Base-by-base conservation (phyloP, 2,888 invertebrate species). In the Megamerina dolium region DNA sequence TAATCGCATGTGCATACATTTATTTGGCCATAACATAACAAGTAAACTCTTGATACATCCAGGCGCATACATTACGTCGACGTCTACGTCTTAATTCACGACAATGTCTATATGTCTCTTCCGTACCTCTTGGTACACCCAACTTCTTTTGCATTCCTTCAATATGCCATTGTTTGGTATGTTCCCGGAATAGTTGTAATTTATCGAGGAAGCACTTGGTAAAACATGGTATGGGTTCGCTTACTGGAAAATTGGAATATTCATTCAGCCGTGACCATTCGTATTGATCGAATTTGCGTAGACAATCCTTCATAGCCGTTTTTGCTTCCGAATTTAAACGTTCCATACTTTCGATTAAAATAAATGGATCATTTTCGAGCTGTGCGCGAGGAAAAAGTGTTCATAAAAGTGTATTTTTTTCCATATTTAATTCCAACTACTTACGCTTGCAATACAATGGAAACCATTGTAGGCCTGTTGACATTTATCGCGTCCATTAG, bases 321-420 rank as follows among this genome's bases (percentile, higher is more conserved):
- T 63, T 65, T 23, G 58, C 59, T 1, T 49, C 50, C 1, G 12
- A 41, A 35, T 60, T 53, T 4, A 56, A 23, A 30, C 57, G 60
- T 2, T 53, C 33, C 56, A 62, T 54, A 23, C 39, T 57, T 30
- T 67, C 65, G 33, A 67, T 67, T 13, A 59, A 12, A 16, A 64
- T 55, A 18, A 66, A 58, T 1, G 68, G 65, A 52, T 67, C 64
- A 21, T 58, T 53, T 37, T 67, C 65, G 34, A 63, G 54, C 66
- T 65, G 43, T 12, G 18, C 37, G 36, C 20, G 12, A 10, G 3
- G 10, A 21, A 37, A 17, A 5, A 30, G 13, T 14, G 3, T 4
- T 33, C 10, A 27, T n/a, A 17, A 27, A 34, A 27, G 19, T 4
- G 10, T n/a, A 13, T 16, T 13, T n/a, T 30, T 14, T 19, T 27